Evolutionary conservation across 2,888 invertebrate genomes (phyloP), one percentile per base, ranked within the genome.

Genomic region (Elysia crispata): DNA sequence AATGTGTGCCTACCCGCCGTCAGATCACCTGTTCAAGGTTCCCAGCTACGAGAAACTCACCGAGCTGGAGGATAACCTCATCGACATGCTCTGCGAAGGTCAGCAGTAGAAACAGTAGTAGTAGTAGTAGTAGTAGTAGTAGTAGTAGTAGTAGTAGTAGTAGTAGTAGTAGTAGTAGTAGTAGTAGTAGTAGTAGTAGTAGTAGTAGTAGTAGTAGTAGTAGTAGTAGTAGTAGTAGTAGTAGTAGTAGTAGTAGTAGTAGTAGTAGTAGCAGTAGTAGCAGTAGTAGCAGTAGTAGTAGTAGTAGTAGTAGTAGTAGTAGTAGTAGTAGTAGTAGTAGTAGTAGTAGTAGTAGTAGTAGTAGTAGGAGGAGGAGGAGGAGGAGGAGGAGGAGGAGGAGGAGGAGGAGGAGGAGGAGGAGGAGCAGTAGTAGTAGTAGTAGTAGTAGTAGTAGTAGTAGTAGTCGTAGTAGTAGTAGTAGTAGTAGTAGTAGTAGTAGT

Each of bases 51-150:
- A 83, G 41, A 83, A 85, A 8, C 85, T 90, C 20, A 75, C 82
- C 25, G 82, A 81, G 3, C 78, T 90, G 66, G 85, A 86, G 77
- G 84, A 86, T 31, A 83, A 82, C 60, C 80, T 90, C 31, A 81
- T 87, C 76, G 85, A 87, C 76, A 83, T 86, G 18, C 79, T 88
- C 15, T 90, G 90, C 84, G 87, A 88, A 73, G 90, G 89, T 90
- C 81, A 84, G 15, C 15, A 15, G 28, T 30, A 30, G 30, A 15
- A 15, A 23, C 30, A 30, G 5, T 30, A 30, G 30, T 67, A 30
- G 30, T 30, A 30, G 30, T 28, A 30, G 28, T 30, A 30, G 28
- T 28, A 30, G 28, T 15, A 30, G 30, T 30, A 30, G 28, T 67
- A 18, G 67, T 54, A 23, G 23, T 25, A 30, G 23, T 30, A n/a